Conservation (phyloP, 1,140 invertebrate genomes). For the Anoplophora glabripennis region DNA sequence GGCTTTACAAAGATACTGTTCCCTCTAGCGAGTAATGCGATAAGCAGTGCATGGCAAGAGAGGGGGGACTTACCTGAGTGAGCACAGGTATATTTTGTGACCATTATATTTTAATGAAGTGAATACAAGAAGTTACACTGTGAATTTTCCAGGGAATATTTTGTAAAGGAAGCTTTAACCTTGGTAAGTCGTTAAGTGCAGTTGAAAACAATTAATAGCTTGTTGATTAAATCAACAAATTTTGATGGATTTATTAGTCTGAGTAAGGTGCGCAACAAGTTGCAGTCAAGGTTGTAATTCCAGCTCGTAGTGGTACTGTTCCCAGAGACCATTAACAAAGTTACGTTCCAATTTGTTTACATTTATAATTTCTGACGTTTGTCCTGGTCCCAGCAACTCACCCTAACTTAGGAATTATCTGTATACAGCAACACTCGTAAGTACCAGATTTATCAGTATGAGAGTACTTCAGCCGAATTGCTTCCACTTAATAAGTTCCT, state of each 20-base stretch:
- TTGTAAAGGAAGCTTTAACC: neutral
- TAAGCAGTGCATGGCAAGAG: neutral
- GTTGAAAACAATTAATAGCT: neutral
- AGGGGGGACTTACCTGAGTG: constrained; percentile 1
- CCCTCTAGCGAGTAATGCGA: constrained; percentile 3
- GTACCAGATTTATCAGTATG: no score
- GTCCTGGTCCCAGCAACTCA: no score
- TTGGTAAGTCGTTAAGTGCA: neutral
- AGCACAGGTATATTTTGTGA: constrained; percentile 1
- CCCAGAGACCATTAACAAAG: no score
- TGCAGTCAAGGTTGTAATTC: neutral
- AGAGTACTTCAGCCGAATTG: no score
- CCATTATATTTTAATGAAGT: constrained; percentile 5
- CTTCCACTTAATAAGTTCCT: no score
- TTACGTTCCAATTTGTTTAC: no score
- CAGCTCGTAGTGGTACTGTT: no score
- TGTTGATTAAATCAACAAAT: neutral
- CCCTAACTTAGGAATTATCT: no score
- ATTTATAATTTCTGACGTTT: no score
- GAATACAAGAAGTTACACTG: neutral
- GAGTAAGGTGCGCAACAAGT: neutral
- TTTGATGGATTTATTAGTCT: neutral
- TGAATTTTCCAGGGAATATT: neutral
- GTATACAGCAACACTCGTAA: no score
- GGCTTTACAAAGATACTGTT: neutral